phyloP scores from a whole-genome alignment of 2,888 invertebrate species.

The Tenodera sinensis region DNA sequence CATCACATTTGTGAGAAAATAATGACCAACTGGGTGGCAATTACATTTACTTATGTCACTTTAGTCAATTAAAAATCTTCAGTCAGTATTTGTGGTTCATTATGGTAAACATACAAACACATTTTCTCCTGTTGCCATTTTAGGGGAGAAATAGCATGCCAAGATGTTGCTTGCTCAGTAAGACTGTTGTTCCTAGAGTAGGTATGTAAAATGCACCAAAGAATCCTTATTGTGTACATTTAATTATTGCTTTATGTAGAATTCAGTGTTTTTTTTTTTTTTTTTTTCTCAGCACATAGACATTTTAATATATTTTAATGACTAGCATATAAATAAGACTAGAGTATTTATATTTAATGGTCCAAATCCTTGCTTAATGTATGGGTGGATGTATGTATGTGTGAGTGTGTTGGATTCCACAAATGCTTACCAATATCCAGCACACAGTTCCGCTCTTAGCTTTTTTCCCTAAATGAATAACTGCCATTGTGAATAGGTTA shows the following conservation, averaged over 20 bases:
- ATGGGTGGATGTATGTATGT: not conserved
- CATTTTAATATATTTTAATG: not conserved
- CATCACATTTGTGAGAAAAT: not conserved
- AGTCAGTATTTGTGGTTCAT: not conserved
- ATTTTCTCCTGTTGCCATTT: not conserved
- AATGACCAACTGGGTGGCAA: not conserved
- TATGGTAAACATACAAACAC: not conserved
- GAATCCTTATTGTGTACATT: not conserved
- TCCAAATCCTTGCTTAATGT: not conserved
- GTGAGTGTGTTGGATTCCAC: not conserved
- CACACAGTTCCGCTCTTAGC: not conserved
- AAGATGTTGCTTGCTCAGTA: not conserved
- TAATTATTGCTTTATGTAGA: not conserved
- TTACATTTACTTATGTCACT: not conserved
- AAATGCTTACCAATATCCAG: not conserved
- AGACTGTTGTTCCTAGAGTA: not conserved
- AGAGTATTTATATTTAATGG: not conserved
- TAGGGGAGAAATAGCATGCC: not conserved
- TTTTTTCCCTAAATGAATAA: not conserved
- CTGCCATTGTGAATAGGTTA: not conserved
- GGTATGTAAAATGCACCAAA: not conserved
- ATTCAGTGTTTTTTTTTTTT: not conserved
- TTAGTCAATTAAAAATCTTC: slow-evolving; percentile 3
- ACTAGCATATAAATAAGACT: not conserved
- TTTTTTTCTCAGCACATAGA: not conserved